Evolutionary conservation across 2,888 invertebrate genomes (phyloP).

Genomic region (Mylabris sibirica): DNA sequence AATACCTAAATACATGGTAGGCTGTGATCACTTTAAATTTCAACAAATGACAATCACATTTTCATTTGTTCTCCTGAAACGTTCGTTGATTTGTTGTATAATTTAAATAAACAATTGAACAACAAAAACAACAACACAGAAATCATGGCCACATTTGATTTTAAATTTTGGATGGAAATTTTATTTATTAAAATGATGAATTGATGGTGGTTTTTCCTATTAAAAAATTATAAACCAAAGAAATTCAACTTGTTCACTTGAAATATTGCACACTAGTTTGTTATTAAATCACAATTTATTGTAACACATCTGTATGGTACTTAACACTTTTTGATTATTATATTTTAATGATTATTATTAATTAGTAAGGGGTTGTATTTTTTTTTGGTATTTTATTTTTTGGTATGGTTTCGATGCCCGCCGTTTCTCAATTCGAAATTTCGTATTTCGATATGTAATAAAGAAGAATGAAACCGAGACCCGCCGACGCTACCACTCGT

Average conservation of each 20-base stretch:
- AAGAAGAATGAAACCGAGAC: constrained; percentile 48
- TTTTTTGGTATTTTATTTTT: background rate
- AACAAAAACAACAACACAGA: background rate
- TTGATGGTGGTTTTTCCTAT: background rate
- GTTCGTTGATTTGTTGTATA: background rate
- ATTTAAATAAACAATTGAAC: background rate
- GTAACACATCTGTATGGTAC: background rate
- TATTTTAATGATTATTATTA: background rate
- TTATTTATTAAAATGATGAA: background rate
- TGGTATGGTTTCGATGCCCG: background rate
- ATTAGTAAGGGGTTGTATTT: background rate
- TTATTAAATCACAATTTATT: constrained; percentile 1
- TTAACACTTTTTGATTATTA: background rate
- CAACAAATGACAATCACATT: background rate
- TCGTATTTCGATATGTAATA: background rate
- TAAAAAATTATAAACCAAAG: background rate
- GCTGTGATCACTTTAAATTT: background rate
- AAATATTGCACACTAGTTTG: background rate
- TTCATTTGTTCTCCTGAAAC: background rate
- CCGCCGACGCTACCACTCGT: constrained; percentile 58
- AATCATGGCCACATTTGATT: background rate
- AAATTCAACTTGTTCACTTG: background rate
- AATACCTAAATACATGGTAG: constrained; percentile 7
- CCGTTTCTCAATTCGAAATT: constrained; percentile 12
- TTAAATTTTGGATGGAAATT: background rate